Percentiles rank a stretch among this genome's conserved stretches.
phyloP scores from a whole-genome alignment of 2,888 invertebrate species.

The Tuta absoluta region DNA sequence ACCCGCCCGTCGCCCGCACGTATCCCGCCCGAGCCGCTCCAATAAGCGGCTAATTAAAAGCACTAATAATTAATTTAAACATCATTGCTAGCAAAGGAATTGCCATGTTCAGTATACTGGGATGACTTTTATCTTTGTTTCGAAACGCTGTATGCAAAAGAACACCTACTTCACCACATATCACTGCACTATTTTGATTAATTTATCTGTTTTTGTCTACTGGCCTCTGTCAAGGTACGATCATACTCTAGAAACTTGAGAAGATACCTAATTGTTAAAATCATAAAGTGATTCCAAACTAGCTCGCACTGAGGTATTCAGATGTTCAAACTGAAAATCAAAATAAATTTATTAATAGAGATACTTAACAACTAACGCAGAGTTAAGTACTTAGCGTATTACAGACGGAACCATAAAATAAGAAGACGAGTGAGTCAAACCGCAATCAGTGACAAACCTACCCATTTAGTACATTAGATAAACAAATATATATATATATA shows the following conservation, averaged over 20 bases:
- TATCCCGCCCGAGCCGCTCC: conserved; percentile 43
- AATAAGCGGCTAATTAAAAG: conserved; percentile 70
- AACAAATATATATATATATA: no score
- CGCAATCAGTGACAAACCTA: no score
- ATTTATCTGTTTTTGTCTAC: background rate
- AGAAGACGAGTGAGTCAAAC: no score
- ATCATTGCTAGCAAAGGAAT: conserved; percentile 54
- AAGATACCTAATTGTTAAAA: background rate
- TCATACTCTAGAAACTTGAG: background rate
- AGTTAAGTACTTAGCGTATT: no score
- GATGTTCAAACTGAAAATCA: no score
- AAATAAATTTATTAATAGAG: no score
- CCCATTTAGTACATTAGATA: no score
- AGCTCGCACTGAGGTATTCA: no score
- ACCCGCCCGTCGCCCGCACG: conserved; percentile 21
- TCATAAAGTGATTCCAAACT: no score
- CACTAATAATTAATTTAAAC: conserved; percentile 67
- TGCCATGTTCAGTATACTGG: conserved; percentile 42
- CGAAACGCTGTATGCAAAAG: background rate
- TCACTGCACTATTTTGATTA: background rate
- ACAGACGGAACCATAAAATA: no score
- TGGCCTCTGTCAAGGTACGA: conserved; percentile 14
- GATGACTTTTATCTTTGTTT: conserved; percentile 38
- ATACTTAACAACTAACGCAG: no score
- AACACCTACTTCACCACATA: background rate